Conservation (phyloP, 2,797 vertebrate species). For the Leptodactylus fallax region DNA sequence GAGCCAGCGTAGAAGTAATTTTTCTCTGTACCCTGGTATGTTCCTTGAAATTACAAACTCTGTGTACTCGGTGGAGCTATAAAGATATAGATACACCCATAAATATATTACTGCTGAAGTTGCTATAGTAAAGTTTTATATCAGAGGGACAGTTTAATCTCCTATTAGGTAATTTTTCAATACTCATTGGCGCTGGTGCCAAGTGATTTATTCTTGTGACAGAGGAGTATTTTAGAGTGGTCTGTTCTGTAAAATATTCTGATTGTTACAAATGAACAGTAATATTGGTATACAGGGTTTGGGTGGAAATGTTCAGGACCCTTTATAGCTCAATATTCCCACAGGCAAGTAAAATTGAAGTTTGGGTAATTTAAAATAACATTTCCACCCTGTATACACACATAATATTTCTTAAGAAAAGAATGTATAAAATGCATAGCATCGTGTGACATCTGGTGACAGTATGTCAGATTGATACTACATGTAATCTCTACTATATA, state of each 20-base stretch:
- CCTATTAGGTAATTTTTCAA: slow-evolving; percentile 51
- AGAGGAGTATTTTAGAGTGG: slow-evolving; percentile 6
- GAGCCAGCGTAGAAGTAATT: not conserved
- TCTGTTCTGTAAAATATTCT: slow-evolving; percentile 24
- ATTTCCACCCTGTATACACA: not conserved
- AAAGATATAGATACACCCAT: slow-evolving; percentile 42
- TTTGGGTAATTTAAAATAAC: slow-evolving; percentile 24
- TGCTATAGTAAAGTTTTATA: slow-evolving; percentile 52
- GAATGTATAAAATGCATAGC: no score
- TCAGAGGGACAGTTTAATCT: slow-evolving; percentile 51
- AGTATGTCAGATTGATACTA: no score
- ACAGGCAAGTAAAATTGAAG: slow-evolving; percentile 8
- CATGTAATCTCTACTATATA: no score
- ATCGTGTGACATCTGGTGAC: no score
- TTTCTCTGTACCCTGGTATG: not conserved
- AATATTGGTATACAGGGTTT: not conserved
- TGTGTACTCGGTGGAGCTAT: slow-evolving; percentile 33
- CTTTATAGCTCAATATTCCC: not conserved
- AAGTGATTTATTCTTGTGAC: slow-evolving; percentile 31
- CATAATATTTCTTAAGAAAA: not conserved
- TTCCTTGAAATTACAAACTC: slow-evolving; percentile 43
- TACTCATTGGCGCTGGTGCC: slow-evolving; percentile 28
- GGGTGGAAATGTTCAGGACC: not conserved
- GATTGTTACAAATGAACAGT: not conserved
- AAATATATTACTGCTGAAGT: slow-evolving; percentile 52